Base-by-base conservation (phyloP, 2,888 invertebrate genomes). In the Eremobia ochroleuca region DNA sequence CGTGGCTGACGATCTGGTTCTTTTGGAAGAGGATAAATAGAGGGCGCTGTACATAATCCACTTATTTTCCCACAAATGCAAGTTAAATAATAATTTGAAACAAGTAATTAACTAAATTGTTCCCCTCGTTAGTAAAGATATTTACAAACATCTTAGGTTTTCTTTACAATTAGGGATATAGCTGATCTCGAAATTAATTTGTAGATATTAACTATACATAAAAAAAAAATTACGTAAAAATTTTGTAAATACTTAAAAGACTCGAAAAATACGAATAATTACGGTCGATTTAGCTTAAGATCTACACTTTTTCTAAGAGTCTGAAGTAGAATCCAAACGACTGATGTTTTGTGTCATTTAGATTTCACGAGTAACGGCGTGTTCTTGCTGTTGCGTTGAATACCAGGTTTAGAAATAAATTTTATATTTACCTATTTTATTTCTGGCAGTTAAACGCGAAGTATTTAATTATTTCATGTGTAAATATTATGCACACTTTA, bases 1-100 rank as follows among this genome's bases (percentile, higher is more conserved):
- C 93, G 98, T 99, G 92, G 99, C 99, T 96, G 99, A 99, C 96
- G 99, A 99, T 97, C 97, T 99, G 96, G 99, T 99, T 94, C 97
- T 98, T 93, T 97, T 98, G 98, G 97, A 98, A 97, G 97, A 96
- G 92, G 97, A 97, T 95, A 96, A 96, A 95, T 96, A 96, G 96
- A 96, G 96, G 96, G 96, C 86, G 82, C 89, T 90, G 79, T 90
- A 90, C 80, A 89, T 89, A 83, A 90, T 94, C 94, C 94, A 95
- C 96, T 95, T 93, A 94, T 95, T 96, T 95, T 93, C 78, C 92
- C 94, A 94, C 92, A 77, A 77, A 49, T 77, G 79, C 74, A 73
- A 85, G 72, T 81, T 52, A 73, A 91, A 91, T 95, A 95, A 92
- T 94, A 94, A 95, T 94, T 96, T 95, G 94, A 95, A 95, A 95